Evolutionary conservation across 2,797 vertebrate genomes (phyloP).

Genomic region (Micrastur ruficollis): DNA sequence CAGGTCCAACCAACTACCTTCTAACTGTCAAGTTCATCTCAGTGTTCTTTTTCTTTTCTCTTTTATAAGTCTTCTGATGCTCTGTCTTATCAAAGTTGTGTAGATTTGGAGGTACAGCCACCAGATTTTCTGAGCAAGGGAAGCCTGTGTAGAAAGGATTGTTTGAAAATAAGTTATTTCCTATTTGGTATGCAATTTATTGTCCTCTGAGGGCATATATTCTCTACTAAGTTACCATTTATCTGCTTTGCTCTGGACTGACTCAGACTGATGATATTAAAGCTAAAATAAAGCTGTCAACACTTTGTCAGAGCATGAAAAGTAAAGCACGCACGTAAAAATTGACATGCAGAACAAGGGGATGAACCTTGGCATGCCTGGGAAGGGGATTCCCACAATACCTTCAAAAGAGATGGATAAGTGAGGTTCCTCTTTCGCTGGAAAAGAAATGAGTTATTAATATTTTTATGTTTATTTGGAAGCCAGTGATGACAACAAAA

Average conservation of each 20-base stretch:
- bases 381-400: neutral
- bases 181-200: neutral
- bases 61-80: neutral
- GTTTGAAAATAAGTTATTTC: neutral
- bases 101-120: neutral
- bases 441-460: neutral
- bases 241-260: constrained; percentile 8
- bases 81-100: neutral
- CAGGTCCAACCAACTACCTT: neutral
- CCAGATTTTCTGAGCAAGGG: neutral
- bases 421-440: neutral
- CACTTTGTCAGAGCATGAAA: constrained; percentile 4
- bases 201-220: constrained; percentile 17
- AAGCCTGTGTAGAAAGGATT: neutral
- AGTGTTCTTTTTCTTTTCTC: neutral
- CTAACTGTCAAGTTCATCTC: neutral
- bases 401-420: neutral
- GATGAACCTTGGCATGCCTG: neutral
- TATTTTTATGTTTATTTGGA: neutral
- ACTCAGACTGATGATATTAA: neutral
- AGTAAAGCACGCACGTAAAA: neutral
- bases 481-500: neutral
- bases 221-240: constrained; percentile 18
- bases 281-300: constrained; percentile 52
- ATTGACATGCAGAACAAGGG: neutral